These are phyloP conservation scores for Microtus ochrogaster DNA, from an alignment of 2,113 vertebrate species.

Conservation along the genomic window DNA sequence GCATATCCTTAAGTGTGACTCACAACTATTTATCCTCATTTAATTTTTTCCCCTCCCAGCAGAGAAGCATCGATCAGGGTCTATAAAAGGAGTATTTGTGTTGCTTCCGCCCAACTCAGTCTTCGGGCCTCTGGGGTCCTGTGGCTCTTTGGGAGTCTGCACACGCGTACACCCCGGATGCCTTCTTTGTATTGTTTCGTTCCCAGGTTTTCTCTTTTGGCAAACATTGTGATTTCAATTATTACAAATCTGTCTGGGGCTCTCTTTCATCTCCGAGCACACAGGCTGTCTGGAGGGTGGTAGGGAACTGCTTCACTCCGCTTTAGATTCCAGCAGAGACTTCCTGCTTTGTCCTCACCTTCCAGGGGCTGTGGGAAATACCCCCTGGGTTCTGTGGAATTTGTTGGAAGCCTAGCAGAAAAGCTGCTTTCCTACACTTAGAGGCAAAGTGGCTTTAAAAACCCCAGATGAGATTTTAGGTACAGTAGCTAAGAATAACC, in stretches of 20 bases:
- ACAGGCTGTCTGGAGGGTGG: slow-evolving; percentile 12
- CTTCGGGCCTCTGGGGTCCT: not conserved
- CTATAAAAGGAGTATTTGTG: not conserved
- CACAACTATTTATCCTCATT: slow-evolving; percentile 74
- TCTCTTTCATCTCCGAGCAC: not conserved
- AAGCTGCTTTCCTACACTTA: slow-evolving; percentile 20
- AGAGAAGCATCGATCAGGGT: not conserved
- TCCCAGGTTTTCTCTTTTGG: slow-evolving; percentile 49
- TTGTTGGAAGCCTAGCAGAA: slow-evolving; percentile 1
- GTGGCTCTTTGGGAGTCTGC: not conserved
- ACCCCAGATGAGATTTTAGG: not conserved
- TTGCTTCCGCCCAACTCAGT: not conserved
- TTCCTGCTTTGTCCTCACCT: not conserved
- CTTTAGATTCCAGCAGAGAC: slow-evolving; percentile 36
- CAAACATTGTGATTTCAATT: slow-evolving; percentile 36
- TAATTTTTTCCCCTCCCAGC: not conserved
- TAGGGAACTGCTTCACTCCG: slow-evolving; percentile 33
- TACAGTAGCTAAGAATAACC: not conserved
- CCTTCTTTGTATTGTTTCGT: not conserved
- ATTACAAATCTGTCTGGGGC: slow-evolving; percentile 34
- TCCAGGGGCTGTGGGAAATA: not conserved
- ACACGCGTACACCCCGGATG: not conserved
- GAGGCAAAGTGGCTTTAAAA: slow-evolving; percentile 5
- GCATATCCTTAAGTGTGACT: slow-evolving; percentile 73
- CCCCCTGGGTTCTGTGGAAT: not conserved